These are phyloP conservation scores for Xanthorhoe designata DNA, from an alignment of 2,888 invertebrate genomes.

Conservation along the genomic window DNA sequence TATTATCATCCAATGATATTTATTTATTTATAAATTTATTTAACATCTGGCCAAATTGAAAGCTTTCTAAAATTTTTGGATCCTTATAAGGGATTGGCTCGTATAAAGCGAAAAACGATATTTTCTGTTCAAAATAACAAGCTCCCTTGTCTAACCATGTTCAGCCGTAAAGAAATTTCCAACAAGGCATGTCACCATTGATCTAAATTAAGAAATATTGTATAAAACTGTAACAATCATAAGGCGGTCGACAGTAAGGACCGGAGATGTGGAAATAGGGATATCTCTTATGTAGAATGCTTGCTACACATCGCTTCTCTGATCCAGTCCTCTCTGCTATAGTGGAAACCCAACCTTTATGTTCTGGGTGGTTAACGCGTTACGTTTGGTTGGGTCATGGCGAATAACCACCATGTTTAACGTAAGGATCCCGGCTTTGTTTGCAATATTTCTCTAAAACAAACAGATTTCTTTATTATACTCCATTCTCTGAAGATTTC, in stretches of 20 bases:
- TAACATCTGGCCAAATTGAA: no score
- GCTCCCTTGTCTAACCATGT: not conserved
- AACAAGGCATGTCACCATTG: constrained; percentile 1
- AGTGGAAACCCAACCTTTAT: no score
- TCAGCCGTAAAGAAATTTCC: constrained; percentile 8
- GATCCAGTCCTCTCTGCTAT: not conserved
- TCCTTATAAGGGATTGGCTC: not conserved
- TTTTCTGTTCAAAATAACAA: constrained; percentile 6
- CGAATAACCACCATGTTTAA: no score
- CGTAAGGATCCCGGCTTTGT: no score
- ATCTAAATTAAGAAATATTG: not conserved
- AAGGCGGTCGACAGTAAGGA: not conserved
- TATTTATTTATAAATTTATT: no score
- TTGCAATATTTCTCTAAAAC: no score
- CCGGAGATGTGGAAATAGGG: no score
- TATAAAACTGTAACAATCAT: not conserved
- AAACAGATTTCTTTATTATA: no score
- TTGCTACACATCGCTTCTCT: not conserved
- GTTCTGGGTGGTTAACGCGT: not conserved
- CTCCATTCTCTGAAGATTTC: no score
- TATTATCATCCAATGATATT: no score
- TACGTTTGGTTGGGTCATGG: no score
- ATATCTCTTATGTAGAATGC: no score
- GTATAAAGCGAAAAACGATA: not conserved
- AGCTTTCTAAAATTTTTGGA: not conserved